phyloP scores from a whole-genome alignment of 2,888 invertebrate species.

The Scaptomyza flava region DNA sequence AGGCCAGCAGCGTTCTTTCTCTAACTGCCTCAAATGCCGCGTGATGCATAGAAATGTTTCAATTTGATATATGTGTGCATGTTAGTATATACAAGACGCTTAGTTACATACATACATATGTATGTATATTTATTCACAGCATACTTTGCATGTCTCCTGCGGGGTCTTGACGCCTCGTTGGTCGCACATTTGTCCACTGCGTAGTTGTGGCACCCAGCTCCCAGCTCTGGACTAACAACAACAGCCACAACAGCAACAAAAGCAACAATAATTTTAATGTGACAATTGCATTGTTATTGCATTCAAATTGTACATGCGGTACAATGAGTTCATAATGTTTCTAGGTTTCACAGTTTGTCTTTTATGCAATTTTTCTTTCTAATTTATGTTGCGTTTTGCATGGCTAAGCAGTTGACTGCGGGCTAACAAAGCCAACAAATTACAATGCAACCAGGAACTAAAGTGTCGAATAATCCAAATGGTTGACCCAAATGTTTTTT shows the following conservation, averaged over 20 bases:
- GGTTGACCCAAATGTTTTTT: slow-evolving; percentile 10
- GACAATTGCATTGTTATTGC: slow-evolving; percentile 47
- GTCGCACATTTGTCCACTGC: slow-evolving; percentile 64
- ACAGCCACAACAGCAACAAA: slow-evolving; percentile 3
- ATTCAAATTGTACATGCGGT: slow-evolving; percentile 42
- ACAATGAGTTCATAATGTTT: slow-evolving; percentile 45
- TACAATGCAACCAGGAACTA: slow-evolving; percentile 5
- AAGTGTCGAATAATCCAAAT: slow-evolving; percentile 13
- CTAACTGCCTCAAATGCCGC: slow-evolving; percentile 67
- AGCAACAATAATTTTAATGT: slow-evolving; percentile 57
- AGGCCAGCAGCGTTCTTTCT: slow-evolving; percentile 28
- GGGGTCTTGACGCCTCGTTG: slow-evolving; percentile 64
- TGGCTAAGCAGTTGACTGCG: slow-evolving; percentile 24
- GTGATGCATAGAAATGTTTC: slow-evolving; percentile 69
- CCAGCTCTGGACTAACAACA: slow-evolving; percentile 20
- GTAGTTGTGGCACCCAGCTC: slow-evolving; percentile 1
- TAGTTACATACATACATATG: slow-evolving; percentile 4
- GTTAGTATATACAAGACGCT: background rate
- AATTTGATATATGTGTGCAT: slow-evolving; percentile 35
- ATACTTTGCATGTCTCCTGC: slow-evolving; percentile 57
- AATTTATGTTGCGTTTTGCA: slow-evolving; percentile 57
- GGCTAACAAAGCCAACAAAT: background rate
- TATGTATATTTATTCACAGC: slow-evolving; percentile 30
- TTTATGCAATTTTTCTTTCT: slow-evolving; percentile 37
- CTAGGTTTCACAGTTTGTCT: slow-evolving; percentile 21